A percentile compares a stretch with the other conserved stretches of the same genome.
phyloP scores from a whole-genome alignment of 2,113 vertebrate genomes.

The Spea multiplicata region DNA sequence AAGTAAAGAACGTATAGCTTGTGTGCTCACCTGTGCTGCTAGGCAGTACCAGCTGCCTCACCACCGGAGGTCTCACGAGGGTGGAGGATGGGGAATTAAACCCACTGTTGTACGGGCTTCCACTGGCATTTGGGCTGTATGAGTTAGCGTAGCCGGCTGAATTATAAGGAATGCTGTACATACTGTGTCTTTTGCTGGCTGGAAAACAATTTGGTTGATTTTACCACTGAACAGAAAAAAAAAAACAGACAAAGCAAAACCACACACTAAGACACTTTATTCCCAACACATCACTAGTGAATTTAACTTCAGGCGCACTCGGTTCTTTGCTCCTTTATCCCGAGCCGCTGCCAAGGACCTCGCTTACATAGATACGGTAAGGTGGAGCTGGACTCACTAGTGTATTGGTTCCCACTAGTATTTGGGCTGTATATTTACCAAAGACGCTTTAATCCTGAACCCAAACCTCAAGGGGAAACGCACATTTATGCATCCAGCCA shows the following conservation, averaged over 20 bases:
- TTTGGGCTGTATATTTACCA: too few species aligned
- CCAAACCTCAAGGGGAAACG: too few species aligned
- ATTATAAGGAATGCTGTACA: slow-evolving; percentile 85
- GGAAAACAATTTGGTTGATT: slow-evolving; percentile 21
- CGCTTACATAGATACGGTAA: too few species aligned
- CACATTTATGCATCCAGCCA: too few species aligned
- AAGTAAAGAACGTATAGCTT: neutral
- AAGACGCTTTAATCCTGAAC: too few species aligned
- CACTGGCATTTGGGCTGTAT: slow-evolving; percentile 84
- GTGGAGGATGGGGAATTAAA: slow-evolving; percentile 94
- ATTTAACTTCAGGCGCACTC: too few species aligned
- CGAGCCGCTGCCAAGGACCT: too few species aligned
- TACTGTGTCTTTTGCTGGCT: slow-evolving; percentile 89
- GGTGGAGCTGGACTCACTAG: too few species aligned
- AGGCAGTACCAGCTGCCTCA: slow-evolving; percentile 87
- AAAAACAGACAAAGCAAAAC: neutral
- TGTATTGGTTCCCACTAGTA: too few species aligned
- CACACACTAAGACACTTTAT: too few species aligned
- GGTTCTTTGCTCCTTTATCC: too few species aligned
- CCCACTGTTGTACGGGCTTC: slow-evolving; percentile 91
- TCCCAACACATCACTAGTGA: too few species aligned
- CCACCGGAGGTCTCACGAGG: slow-evolving; percentile 81
- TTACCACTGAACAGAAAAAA: neutral
- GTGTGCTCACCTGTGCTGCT: slow-evolving; percentile 76
- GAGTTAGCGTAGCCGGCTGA: slow-evolving; percentile 76